Evolutionary conservation across 2,888 invertebrate genomes (phyloP).

Genomic region (Ophion ventricosus): DNA sequence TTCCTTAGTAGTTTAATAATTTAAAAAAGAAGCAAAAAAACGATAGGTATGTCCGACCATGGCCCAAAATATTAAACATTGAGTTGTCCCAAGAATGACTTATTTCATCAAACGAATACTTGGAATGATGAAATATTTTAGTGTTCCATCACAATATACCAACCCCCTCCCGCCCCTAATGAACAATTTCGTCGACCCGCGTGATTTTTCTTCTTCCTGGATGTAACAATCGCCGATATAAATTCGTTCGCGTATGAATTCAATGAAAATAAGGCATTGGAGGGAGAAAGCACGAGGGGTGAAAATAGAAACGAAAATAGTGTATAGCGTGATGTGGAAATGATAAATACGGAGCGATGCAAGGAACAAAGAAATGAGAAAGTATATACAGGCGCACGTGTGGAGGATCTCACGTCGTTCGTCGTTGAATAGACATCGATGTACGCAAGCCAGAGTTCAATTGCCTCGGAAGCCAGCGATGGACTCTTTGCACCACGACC

Average conservation of each 20-base stretch:
- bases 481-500: slow-evolving; percentile 11
- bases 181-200: too few species aligned
- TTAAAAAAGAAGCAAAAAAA: too few species aligned
- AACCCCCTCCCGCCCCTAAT: too few species aligned
- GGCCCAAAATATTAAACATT: too few species aligned
- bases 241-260: neutral
- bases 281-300: neutral
- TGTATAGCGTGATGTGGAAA: neutral
- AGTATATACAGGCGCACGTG: neutral
- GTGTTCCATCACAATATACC: too few species aligned
- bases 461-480: slow-evolving; percentile 51
- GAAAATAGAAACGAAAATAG: slow-evolving; percentile 7
- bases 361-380: slow-evolving; percentile 62
- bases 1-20: too few species aligned
- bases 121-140: too few species aligned
- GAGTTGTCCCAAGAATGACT: too few species aligned
- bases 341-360: slow-evolving; percentile 68
- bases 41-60: too few species aligned
- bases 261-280: neutral
- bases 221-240: too few species aligned
- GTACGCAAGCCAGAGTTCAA: slow-evolving; percentile 65
- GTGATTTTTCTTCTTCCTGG: too few species aligned
- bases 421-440: slow-evolving; percentile 28
- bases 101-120: too few species aligned
- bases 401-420: slow-evolving; percentile 9